Base-by-base conservation (phyloP, 2,113 vertebrate species). In the Grammomys dolichurus region DNA sequence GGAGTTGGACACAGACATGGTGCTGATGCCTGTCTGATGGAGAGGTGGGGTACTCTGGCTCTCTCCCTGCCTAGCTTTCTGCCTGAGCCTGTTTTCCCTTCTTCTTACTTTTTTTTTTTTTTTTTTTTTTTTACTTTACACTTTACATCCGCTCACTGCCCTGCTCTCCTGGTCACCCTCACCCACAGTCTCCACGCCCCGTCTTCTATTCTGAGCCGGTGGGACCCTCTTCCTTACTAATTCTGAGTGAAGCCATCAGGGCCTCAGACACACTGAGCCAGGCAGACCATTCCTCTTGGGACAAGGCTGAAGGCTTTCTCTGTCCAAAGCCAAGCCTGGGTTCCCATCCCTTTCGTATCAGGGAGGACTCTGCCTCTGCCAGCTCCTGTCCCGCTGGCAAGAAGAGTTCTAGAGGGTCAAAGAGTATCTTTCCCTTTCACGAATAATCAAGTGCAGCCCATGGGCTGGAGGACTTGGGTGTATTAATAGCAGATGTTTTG, bases 401-500 rank as follows among this genome's bases (percentile, higher is more conserved):
- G 77, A 96, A 96, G 97, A 91, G 95, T 88, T 67, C 82, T 31
- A 2, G 97, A 97, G 98, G 97, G 98, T 98, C 98, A 97, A 92
- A 89, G 97, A 95, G 97, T 98, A 98, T 98, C 98, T 97, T 88
- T 96, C 97, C 97, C 97, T 97, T 98, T 98, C 96, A 87, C 98
- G 98, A 99, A 98, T 98, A 98, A 98, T 98, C 98, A 98, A 96
- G 97, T 96, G 97, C 97, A 96, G 95, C 95, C 97, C 98, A 92
- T 97, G 98, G 93, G 98, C 96, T 97, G 94, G 96, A 98, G 97
- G 97, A 94, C 96, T 91, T 33, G 94, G 98, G 97, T 98, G 96
- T 98, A 98, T 98, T 99, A 99, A 98, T 99, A 99, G 98, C 97
- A 97, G 98, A 98, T 97, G 98, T 98, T 98, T 97, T 98, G 98